These are phyloP conservation scores for Heliothis virescens DNA, from an alignment of 1,140 invertebrate genomes.

Conservation along the genomic window DNA sequence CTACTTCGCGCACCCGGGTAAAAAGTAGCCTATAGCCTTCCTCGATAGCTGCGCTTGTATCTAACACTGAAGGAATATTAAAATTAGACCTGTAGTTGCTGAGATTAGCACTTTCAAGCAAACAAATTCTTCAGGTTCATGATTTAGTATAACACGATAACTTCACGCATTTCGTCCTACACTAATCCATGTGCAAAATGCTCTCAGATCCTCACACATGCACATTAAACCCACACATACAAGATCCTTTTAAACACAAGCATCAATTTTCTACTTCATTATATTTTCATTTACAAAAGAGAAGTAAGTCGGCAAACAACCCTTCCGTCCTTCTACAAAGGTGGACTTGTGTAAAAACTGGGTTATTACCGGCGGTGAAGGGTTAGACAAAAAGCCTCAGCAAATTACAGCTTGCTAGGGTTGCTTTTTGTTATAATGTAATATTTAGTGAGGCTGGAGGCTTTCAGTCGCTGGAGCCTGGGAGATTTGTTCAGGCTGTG, in stretches of 20 bases:
- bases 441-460: slow-evolving; percentile 23
- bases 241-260: slow-evolving; percentile 21
- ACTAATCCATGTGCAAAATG: background rate
- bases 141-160: too few relatives aligned
- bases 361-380: slow-evolving; percentile 34
- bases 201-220: background rate
- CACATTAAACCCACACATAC: background rate
- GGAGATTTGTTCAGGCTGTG: background rate
- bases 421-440: slow-evolving; percentile 38
- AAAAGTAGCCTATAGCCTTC: too few relatives aligned
- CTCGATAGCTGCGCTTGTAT: too few relatives aligned
- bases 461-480: background rate
- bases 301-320: slow-evolving; percentile 14
- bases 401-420: slow-evolving; percentile 16
- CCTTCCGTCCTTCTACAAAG: slow-evolving; percentile 16
- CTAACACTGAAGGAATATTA: too few relatives aligned
- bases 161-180: background rate
- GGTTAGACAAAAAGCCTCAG: slow-evolving; percentile 29
- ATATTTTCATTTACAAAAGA: slow-evolving; percentile 9
- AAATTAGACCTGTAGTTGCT: too few relatives aligned
- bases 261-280: slow-evolving; percentile 30
- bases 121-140: too few relatives aligned
- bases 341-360: slow-evolving; percentile 35
- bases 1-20: too few relatives aligned
- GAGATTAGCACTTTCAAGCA: too few relatives aligned